Conservation (phyloP, 2,888 invertebrate genomes). For the Sphecodes monilicornis region DNA sequence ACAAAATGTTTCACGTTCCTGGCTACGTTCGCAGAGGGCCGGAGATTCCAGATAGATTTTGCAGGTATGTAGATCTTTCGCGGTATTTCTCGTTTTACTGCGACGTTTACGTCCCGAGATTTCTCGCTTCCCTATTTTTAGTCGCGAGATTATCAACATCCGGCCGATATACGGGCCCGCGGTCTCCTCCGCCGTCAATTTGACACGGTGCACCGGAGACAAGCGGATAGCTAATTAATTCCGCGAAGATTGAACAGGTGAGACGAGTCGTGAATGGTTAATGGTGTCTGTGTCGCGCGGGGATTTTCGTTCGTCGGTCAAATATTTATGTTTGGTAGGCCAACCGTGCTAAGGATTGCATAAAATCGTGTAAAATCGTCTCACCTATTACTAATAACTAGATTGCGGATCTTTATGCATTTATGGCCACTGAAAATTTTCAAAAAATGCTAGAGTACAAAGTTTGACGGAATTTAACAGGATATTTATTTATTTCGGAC, state of each 20-base stretch:
- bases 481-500: no score
- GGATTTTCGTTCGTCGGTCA: no score
- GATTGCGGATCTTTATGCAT: no score
- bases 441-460: no score
- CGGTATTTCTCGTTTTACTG: background rate
- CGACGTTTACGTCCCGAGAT: background rate
- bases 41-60: no score
- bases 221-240: background rate
- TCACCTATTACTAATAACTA: no score
- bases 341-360: background rate
- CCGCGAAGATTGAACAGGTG: constrained; percentile 14
- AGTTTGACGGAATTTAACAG: no score
- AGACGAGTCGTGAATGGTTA: constrained; percentile 15
- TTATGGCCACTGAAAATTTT: no score
- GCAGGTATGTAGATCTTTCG: background rate
- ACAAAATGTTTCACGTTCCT: no score
- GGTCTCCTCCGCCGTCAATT: constrained; percentile 4
- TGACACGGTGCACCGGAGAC: no score
- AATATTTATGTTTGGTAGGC: constrained; percentile 33
- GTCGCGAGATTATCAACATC: background rate
- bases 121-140: background rate
- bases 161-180: background rate
- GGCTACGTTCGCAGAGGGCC: no score
- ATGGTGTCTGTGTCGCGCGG: constrained; percentile 15
- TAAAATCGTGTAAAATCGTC: no score